Percentiles rank a stretch among this genome's conserved stretches.
Conservation (phyloP, 2,113 vertebrate genomes). For the Naja naja region DNA sequence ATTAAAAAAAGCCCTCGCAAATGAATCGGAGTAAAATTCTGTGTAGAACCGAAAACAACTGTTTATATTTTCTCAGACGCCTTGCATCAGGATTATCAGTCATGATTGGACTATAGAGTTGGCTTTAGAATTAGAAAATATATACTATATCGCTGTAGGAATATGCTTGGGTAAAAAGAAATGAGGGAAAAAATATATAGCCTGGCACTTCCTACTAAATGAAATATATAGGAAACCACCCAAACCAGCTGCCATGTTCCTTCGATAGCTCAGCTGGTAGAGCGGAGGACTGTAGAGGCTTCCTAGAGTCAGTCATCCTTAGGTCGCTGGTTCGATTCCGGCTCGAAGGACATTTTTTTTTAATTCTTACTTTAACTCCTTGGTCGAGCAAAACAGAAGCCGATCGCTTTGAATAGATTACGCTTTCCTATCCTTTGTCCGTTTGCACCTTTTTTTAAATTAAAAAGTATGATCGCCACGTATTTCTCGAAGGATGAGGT, state of each 20-base stretch:
- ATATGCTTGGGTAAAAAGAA: no score
- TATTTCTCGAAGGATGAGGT: background rate
- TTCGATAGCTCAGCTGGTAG: slow-evolving; percentile 86
- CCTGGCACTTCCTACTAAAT: background rate
- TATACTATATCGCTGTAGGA: background rate
- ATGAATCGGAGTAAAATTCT: background rate
- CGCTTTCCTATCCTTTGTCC: background rate
- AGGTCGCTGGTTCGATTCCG: slow-evolving; percentile 89
- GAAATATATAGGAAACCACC: background rate
- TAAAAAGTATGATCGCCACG: background rate
- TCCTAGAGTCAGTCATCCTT: slow-evolving; percentile 65
- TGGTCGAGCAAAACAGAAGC: background rate
- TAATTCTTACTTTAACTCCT: background rate
- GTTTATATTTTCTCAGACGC: background rate
- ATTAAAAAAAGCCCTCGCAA: background rate
- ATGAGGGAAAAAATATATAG: no score
- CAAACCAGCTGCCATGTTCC: background rate
- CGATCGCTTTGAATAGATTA: background rate
- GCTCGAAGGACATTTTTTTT: slow-evolving; percentile 71
- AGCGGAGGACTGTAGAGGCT: slow-evolving; percentile 79
- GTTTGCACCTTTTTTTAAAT: background rate
- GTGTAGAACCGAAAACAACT: background rate
- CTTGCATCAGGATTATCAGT: background rate
- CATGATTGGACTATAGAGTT: background rate
- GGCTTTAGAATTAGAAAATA: background rate